phyloP scores from a whole-genome alignment of 2,113 vertebrate genomes.

The Fregetta grallaria region DNA sequence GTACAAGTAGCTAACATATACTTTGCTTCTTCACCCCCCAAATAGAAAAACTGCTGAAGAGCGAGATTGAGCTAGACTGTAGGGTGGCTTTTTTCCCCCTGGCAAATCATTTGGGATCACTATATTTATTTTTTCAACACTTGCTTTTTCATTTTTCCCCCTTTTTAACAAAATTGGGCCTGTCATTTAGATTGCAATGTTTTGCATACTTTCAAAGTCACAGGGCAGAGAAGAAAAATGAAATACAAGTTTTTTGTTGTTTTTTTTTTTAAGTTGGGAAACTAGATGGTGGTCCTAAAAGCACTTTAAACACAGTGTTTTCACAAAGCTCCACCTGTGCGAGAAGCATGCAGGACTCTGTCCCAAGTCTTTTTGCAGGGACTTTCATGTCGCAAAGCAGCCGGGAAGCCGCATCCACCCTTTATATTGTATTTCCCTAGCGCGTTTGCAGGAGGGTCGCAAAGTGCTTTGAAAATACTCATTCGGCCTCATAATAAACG shows the following conservation, averaged over 20 bases:
- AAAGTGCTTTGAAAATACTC: background rate
- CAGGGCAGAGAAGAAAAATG: background rate
- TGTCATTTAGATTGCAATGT: background rate
- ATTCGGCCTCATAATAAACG: fast-evolving
- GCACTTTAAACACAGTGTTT: background rate
- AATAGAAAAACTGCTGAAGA: background rate
- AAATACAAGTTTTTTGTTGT: background rate
- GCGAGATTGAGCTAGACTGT: background rate
- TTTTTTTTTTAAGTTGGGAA: background rate
- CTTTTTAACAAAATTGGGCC: background rate
- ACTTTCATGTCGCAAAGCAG: background rate
- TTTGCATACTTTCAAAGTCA: background rate
- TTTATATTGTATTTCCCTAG: background rate
- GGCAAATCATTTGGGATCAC: background rate
- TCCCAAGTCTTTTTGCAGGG: background rate
- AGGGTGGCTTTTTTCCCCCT: fast-evolving
- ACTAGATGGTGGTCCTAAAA: background rate
- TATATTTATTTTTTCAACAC: background rate
- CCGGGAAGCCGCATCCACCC: fast-evolving
- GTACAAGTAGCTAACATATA: background rate
- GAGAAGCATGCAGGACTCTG: fast-evolving
- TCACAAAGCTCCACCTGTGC: background rate
- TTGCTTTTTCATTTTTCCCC: background rate
- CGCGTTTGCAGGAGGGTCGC: fast-evolving
- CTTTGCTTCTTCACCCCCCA: background rate